Conservation (phyloP, 2,797 vertebrate genomes). For the Naso thynnoides region DNA sequence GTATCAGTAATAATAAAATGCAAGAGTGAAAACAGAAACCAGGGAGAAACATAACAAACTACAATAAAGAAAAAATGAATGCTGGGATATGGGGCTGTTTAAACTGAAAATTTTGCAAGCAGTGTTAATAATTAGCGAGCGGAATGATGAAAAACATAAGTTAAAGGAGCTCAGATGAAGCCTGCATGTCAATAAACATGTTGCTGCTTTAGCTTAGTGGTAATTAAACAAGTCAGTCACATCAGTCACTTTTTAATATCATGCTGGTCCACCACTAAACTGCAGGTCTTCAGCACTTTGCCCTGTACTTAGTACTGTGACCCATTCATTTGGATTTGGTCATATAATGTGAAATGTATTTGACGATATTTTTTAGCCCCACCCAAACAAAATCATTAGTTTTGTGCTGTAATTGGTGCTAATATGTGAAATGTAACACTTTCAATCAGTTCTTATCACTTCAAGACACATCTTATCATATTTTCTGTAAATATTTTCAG, state of each 20-base stretch:
- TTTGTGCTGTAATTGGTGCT: no score
- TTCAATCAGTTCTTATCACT: no score
- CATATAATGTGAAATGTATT: no score
- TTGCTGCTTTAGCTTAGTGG: neutral
- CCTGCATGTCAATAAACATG: constrained; percentile 4
- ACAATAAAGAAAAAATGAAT: constrained; percentile 5
- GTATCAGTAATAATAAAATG: constrained; percentile 14
- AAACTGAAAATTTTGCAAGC: constrained; percentile 25
- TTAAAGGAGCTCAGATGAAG: constrained; percentile 1
- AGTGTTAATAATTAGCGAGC: neutral
- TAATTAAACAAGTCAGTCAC: neutral
- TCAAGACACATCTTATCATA: no score
- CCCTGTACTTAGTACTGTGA: no score
- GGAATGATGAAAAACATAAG: neutral
- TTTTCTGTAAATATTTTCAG: no score
- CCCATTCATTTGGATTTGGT: no score
- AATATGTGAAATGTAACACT: no score
- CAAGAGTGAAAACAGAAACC: constrained; percentile 38
- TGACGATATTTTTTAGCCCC: no score
- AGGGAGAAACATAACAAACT: constrained; percentile 1
- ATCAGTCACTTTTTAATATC: neutral
- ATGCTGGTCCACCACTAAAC: no score
- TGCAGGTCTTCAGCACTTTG: no score
- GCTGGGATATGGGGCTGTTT: constrained; percentile 32
- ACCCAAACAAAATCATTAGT: no score